Conservation (phyloP, 2,797 vertebrate species). For the Mus minutoides region DNA sequence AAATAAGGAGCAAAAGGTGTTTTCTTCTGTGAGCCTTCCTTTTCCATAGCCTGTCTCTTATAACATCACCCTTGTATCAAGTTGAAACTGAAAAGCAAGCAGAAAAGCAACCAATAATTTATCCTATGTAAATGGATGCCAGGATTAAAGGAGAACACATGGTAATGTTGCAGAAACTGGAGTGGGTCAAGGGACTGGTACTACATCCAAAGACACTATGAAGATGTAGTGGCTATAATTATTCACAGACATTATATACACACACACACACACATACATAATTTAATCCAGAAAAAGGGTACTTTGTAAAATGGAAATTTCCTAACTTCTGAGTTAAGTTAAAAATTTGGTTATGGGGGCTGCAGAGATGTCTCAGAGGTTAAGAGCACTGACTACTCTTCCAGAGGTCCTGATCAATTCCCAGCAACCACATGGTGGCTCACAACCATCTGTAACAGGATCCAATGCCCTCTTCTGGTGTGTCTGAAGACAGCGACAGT, state of each 20-base stretch:
- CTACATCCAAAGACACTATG: background rate
- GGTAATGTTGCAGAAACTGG: background rate
- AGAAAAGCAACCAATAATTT: background rate
- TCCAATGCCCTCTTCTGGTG: background rate
- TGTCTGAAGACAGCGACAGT: background rate
- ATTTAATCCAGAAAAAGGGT: background rate
- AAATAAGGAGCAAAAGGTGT: background rate
- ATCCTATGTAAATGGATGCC: background rate
- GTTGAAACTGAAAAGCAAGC: background rate
- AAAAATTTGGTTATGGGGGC: background rate
- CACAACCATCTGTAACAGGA: background rate
- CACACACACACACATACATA: background rate
- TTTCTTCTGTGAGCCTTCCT: background rate
- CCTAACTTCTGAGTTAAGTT: background rate
- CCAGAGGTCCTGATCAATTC: background rate
- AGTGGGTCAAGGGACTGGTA: background rate
- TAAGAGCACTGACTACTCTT: background rate
- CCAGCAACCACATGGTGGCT: background rate
- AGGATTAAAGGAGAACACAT: background rate
- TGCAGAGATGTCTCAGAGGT: background rate
- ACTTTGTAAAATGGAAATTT: background rate
- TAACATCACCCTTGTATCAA: background rate
- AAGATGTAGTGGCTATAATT: background rate
- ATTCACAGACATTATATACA: background rate
- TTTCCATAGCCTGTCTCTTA: background rate